phyloP scores from a whole-genome alignment of 2,888 invertebrate genomes.

The Caenorhabditis sp. region DNA sequence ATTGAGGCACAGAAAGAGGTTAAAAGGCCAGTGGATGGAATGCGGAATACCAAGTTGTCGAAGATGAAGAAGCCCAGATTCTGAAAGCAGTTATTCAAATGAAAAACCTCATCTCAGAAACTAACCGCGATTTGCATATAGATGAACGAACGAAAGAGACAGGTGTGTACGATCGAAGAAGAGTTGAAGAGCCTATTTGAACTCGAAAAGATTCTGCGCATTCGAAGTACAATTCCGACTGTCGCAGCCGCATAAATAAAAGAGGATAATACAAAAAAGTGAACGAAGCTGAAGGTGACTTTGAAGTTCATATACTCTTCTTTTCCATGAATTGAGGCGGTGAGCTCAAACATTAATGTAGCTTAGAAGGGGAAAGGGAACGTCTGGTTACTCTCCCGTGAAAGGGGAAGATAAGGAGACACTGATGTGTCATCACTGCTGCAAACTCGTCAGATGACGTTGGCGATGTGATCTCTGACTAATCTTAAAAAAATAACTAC shows the following conservation, averaged over 20 bases:
- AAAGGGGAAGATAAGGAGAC: too few relatives aligned
- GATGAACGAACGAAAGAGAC: too few relatives aligned
- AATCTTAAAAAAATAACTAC: too few relatives aligned
- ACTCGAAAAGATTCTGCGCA: conserved; percentile 12
- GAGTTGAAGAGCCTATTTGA: neutral
- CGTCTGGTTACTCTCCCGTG: neutral
- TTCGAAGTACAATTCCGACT: conserved; percentile 8
- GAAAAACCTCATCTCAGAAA: neutral
- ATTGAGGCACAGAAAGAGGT: neutral
- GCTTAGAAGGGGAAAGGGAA: neutral
- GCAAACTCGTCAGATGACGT: too few relatives aligned
- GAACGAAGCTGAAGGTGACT: conserved; percentile 1
- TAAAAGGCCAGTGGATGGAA: conserved; percentile 15
- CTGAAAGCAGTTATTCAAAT: neutral
- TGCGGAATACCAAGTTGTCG: conserved; percentile 5
- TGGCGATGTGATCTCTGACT: too few relatives aligned
- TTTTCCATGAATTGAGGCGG: neutral
- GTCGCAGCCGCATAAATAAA: conserved; percentile 7
- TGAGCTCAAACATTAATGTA: neutral
- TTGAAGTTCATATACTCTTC: conserved; percentile 8
- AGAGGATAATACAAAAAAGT: neutral
- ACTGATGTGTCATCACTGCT: too few relatives aligned
- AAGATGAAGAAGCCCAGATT: conserved; percentile 5
- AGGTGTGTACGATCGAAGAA: too few relatives aligned
- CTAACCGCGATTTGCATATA: neutral